These are phyloP conservation scores for Pilophorus perplexus DNA, from an alignment of 2,888 invertebrate genomes.

Conservation along the genomic window DNA sequence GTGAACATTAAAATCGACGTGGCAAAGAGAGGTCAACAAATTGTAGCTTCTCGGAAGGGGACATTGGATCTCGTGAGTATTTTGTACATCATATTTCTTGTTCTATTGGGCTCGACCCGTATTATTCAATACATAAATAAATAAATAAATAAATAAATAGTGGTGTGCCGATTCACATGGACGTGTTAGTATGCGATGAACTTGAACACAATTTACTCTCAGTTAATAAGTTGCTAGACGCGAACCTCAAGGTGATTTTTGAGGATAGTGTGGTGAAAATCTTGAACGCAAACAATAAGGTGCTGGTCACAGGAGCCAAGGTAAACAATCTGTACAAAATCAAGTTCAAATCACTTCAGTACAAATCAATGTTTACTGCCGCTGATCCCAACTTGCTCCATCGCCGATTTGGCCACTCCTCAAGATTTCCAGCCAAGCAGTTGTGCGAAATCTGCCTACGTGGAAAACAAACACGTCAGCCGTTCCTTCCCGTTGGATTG, in stretches of 20 bases:
- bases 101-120: too few species aligned
- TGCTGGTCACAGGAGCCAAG: too few species aligned
- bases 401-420: conserved; percentile 20
- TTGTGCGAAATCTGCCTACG: conserved; percentile 11
- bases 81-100: too few species aligned
- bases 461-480: conserved; percentile 3
- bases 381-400: conserved; percentile 2
- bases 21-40: conserved; percentile 1
- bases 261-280: conserved; percentile 16
- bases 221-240: conserved; percentile 4
- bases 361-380: neutral
- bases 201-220: conserved; percentile 6
- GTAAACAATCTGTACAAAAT: neutral
- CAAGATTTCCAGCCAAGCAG: neutral
- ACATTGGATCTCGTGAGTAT: neutral
- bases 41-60: neutral
- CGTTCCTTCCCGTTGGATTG: conserved; percentile 23
- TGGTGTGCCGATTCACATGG: conserved; percentile 5
- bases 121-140: too few species aligned
- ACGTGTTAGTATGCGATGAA: conserved; percentile 1
- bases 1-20: conserved; percentile 1
- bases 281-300: neutral
- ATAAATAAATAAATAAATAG: too few species aligned
- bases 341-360: neutral
- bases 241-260: conserved; percentile 1